Percentiles rank a stretch among this genome's conserved stretches.
phyloP scores from a whole-genome alignment of 2,888 invertebrate species.

The Desoria tigrina region DNA sequence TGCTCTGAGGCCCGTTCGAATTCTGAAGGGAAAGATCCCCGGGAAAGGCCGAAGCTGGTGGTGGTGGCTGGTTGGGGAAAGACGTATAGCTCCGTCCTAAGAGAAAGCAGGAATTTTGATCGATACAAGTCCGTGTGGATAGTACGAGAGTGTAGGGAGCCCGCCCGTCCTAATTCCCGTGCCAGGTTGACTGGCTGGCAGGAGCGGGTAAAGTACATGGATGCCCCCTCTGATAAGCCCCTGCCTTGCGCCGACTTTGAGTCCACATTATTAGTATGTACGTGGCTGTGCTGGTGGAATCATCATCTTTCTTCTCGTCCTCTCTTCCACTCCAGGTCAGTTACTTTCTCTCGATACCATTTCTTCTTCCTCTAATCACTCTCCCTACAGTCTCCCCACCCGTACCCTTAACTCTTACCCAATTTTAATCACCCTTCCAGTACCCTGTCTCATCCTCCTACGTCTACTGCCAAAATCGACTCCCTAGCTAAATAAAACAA shows the following conservation, averaged over 20 bases:
- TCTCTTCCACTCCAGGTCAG: constrained; percentile 44
- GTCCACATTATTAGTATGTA: constrained; percentile 47
- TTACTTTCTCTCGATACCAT: constrained; percentile 24
- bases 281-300: constrained; percentile 52
- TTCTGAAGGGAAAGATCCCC: background rate
- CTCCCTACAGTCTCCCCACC: constrained; percentile 12
- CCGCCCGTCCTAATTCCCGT: background rate
- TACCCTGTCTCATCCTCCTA: background rate
- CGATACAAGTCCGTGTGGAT: constrained; percentile 31
- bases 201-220: constrained; percentile 1
- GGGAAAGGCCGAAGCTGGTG: constrained; percentile 20
- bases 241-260: constrained; percentile 45
- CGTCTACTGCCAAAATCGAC: too few species aligned
- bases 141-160: too few species aligned
- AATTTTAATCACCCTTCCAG: background rate
- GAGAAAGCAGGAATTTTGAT: background rate
- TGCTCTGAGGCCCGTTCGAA: background rate
- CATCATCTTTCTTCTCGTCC: constrained; percentile 40
- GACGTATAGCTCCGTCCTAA: too few species aligned
- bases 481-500: too few species aligned
- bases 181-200: background rate
- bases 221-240: constrained; percentile 18
- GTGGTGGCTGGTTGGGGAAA: constrained; percentile 21
- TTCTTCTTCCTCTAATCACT: constrained; percentile 20
- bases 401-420: constrained; percentile 7